Percentiles rank a stretch among this genome's conserved stretches.
phyloP scores from a whole-genome alignment of 2,888 invertebrate species.

The Germaria angustata region DNA sequence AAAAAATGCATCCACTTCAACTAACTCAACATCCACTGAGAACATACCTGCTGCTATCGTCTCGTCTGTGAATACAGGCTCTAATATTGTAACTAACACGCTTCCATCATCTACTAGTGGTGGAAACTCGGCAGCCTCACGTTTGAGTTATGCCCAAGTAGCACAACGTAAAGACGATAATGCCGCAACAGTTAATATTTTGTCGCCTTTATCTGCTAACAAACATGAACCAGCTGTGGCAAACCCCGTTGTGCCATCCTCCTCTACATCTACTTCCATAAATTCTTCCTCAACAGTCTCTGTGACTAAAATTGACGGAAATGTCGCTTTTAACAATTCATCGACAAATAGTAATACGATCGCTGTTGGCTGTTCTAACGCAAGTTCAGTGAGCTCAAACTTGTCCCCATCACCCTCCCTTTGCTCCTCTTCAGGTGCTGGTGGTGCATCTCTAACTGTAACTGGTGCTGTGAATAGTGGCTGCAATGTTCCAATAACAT shows the following conservation, averaged over 20 bases:
- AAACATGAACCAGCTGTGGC: conserved; percentile 59
- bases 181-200: conserved; percentile 55
- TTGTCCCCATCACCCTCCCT: conserved; percentile 30
- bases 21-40: conserved; percentile 74
- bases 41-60: conserved; percentile 68
- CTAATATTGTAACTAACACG: conserved; percentile 2
- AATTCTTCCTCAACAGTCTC: conserved; percentile 47
- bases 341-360: conserved; percentile 42
- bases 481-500: conserved; percentile 68
- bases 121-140: conserved; percentile 71
- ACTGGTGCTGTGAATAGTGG: conserved; percentile 69
- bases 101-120: conserved; percentile 53
- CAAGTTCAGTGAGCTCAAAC: conserved; percentile 25
- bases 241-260: conserved; percentile 10
- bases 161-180: conserved; percentile 83
- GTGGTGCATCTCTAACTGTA: conserved; percentile 53
- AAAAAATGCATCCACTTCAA: conserved; percentile 76
- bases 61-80: conserved; percentile 47
- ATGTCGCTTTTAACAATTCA: conserved; percentile 28
- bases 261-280: conserved; percentile 20
- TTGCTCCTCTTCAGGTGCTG: conserved; percentile 57
- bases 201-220: conserved; percentile 60
- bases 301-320: conserved; percentile 49
- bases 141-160: conserved; percentile 85
- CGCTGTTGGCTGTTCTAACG: conserved; percentile 32